Evolutionary conservation across 2,888 invertebrate genomes (phyloP).

Genomic region (Platycheirus albimanus): DNA sequence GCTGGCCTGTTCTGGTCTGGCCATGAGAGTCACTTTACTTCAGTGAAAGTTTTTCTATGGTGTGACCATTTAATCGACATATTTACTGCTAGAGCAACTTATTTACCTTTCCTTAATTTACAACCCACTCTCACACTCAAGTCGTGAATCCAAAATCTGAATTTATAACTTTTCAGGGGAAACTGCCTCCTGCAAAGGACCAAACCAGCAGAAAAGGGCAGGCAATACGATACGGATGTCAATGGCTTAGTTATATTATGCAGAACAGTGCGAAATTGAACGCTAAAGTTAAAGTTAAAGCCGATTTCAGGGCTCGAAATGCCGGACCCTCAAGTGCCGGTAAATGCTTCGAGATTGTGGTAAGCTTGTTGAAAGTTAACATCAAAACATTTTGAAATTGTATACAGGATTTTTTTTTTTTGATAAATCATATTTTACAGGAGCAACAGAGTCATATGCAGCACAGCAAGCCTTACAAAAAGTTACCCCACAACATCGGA

Average conservation of each 20-base stretch:
- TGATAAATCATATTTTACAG: slow-evolving; percentile 14
- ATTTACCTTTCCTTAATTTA: slow-evolving; percentile 42
- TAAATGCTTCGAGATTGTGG: slow-evolving; percentile 30
- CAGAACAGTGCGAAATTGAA: not conserved
- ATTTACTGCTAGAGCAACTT: slow-evolving; percentile 47
- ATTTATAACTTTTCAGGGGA: slow-evolving; percentile 54
- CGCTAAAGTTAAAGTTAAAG: slow-evolving; percentile 13
- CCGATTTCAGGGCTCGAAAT: slow-evolving; percentile 33
- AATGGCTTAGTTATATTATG: slow-evolving; percentile 17
- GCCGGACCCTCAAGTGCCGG: slow-evolving; percentile 6
- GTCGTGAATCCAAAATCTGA: slow-evolving; percentile 39
- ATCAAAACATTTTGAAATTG: slow-evolving; percentile 47
- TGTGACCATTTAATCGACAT: slow-evolving; percentile 56
- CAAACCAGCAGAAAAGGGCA: not conserved
- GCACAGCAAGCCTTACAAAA: not conserved
- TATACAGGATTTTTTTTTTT: slow-evolving; percentile 27
- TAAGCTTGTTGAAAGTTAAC: slow-evolving; percentile 3
- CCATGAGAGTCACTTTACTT: not conserved
- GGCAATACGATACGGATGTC: slow-evolving; percentile 15
- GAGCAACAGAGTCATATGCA: no score
- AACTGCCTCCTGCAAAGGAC: not conserved
- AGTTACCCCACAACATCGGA: no score
- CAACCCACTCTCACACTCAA: not conserved
- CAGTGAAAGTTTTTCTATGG: slow-evolving; percentile 35
- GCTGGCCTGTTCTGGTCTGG: no score